Percentiles rank a stretch among this genome's conserved stretches.
Evolutionary conservation across 2,797 vertebrate genomes (phyloP).

Genomic region (Sebastes wilsoni): DNA sequence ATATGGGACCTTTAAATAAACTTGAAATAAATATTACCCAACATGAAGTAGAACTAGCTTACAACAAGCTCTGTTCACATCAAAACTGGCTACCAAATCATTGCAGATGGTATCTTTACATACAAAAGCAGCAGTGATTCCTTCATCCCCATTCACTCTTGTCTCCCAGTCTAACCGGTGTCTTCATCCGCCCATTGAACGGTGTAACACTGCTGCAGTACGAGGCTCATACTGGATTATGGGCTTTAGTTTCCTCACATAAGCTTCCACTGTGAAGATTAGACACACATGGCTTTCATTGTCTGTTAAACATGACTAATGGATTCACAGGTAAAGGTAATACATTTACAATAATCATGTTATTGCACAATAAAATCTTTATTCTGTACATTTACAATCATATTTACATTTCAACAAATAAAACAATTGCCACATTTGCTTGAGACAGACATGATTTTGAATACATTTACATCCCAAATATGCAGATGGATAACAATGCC

Average conservation of each 20-base stretch:
- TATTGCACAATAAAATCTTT: slow-evolving; percentile 29
- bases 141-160: slow-evolving; percentile 2
- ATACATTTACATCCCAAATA: background rate
- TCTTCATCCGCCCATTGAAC: slow-evolving; percentile 11
- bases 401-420: slow-evolving; percentile 28
- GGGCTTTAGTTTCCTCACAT: slow-evolving; percentile 49
- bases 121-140: slow-evolving; percentile 6
- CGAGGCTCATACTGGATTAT: slow-evolving; percentile 69
- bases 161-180: background rate
- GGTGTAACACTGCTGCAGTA: background rate
- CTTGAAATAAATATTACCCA: background rate
- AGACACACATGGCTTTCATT: background rate
- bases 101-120: background rate
- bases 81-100: background rate
- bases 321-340: background rate
- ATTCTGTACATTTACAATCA: slow-evolving; percentile 47
- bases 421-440: background rate
- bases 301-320: background rate
- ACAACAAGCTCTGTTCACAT: background rate
- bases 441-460: background rate
- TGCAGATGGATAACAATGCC: background rate
- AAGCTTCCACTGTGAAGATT: slow-evolving; percentile 38
- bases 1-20: background rate
- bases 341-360: background rate
- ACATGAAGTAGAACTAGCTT: background rate